Evolutionary conservation across 2,888 invertebrate species (phyloP), one percentile per base, ranked within the genome.

Genomic region (Notodonta ziczac): DNA sequence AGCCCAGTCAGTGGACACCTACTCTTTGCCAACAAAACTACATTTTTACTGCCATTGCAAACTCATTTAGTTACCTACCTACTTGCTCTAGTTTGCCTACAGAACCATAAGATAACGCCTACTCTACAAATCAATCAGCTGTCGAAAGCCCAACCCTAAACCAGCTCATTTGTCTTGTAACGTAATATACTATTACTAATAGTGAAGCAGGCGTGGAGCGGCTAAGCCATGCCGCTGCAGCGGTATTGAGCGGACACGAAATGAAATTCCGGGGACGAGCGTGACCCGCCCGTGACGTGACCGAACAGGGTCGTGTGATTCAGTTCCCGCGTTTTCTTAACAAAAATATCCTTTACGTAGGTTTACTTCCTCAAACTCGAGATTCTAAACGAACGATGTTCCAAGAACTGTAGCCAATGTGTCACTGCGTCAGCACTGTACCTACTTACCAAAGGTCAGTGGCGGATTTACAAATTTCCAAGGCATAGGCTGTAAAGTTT

Each of bases 221-320:
- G 55, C 59, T 58, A 67, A 73, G 72, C 73, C 74, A 67, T 72
- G 72, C 73, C 74, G 77, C 75, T 79, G 62, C 61, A 65, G 60
- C 59, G 62, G 72, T 71, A 78, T 77, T 77, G 71, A 72, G 73
- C 60, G 57, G 60, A 73, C 76, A 74, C 75, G 75, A 80, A 85
- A 86, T 86, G 78, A 83, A 85, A 85, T 85, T 86, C 84, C 79
- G 69, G 63, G 58, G 66, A 57, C 59, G 58, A 71, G 50, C 71
- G 69, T 70, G 71, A 67, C 75, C 68, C 70, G 64, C 63, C 64
- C 68, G 62, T 70, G 70, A 69, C 72, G 69, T 62, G 69, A 61
- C 16, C 52, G 12, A 12, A 52, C 32, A 32, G 52, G 24, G 52
- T 52, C 32, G 52, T 52, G 24, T 52, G 10, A 52, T 52, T 32